Conservation (phyloP, 2,113 vertebrate genomes). For the Zapornia atra region DNA sequence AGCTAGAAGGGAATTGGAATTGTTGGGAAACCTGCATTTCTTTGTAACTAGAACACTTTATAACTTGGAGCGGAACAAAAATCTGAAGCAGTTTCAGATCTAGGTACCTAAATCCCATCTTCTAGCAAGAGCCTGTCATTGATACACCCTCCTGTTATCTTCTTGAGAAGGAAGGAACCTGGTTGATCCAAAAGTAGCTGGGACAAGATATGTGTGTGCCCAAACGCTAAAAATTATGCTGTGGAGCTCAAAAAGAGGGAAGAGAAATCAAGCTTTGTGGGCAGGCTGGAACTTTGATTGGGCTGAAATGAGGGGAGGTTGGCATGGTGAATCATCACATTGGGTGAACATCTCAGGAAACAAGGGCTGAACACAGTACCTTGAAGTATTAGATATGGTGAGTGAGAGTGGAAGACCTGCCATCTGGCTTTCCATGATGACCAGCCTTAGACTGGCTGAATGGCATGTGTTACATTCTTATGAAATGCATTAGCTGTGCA, state of each 20-base stretch:
- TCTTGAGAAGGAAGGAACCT: neutral
- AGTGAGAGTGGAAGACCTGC: neutral
- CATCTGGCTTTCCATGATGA: neutral
- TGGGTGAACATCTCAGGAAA: neutral
- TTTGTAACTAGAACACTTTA: neutral
- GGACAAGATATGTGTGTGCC: rapidly evolving
- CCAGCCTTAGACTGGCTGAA: neutral
- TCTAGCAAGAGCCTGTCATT: neutral
- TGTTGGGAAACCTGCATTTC: neutral
- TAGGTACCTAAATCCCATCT: neutral
- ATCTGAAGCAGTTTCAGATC: neutral
- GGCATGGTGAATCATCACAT: neutral
- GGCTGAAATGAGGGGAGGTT: neutral
- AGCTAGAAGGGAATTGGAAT: neutral
- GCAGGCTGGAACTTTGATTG: neutral
- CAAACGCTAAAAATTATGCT: neutral
- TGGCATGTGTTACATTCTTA: neutral
- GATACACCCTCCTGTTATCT: neutral
- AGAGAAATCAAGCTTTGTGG: neutral
- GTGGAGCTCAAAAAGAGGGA: neutral
- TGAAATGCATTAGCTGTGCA: neutral
- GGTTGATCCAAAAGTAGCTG: neutral
- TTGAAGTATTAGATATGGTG: neutral
- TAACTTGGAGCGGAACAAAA: neutral
- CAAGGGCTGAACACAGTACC: neutral